These are phyloP conservation scores for Ethmia dodecea DNA, from an alignment of 2,888 invertebrate species.

Conservation along the genomic window DNA sequence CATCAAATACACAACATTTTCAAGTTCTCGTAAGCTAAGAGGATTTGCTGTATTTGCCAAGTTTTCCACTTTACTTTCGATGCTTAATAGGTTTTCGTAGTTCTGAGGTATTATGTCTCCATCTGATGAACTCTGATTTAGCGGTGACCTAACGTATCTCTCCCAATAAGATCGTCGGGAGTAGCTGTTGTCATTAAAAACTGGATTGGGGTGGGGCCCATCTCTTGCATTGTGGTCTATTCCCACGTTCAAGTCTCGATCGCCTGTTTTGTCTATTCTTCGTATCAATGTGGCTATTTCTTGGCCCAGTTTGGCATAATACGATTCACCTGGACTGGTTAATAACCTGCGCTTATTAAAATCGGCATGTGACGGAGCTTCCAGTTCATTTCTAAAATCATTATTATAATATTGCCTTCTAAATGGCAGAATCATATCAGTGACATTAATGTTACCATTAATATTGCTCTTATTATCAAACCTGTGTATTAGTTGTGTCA, in stretches of 20 bases:
- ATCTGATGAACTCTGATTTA: constrained; percentile 25
- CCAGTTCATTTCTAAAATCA: too few species aligned
- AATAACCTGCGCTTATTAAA: constrained; percentile 7
- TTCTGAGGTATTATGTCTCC: constrained; percentile 34
- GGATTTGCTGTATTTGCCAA: constrained; percentile 36
- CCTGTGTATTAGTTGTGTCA: constrained; percentile 60
- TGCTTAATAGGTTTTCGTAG: constrained; percentile 46
- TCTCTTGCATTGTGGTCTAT: constrained; percentile 23
- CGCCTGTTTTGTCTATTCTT: constrained; percentile 35
- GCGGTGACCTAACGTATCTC: constrained; percentile 55
- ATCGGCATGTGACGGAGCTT: too few species aligned
- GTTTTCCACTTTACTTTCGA: constrained; percentile 54
- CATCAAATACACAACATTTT: constrained; percentile 50
- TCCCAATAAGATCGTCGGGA: constrained; percentile 57
- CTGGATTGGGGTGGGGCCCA: constrained; percentile 26
- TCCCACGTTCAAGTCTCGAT: constrained; percentile 36
- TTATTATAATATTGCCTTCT: too few species aligned
- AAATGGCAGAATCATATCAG: too few species aligned
- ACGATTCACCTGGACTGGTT: constrained; percentile 33
- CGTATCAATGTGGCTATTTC: constrained; percentile 61
- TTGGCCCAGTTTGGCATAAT: constrained; percentile 54
- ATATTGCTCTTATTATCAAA: constrained; percentile 17
- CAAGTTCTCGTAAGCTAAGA: constrained; percentile 49
- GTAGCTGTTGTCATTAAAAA: constrained; percentile 39
- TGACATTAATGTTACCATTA: background rate